phyloP scores from a whole-genome alignment of 2,113 vertebrate species.

The Rattus rattus region DNA sequence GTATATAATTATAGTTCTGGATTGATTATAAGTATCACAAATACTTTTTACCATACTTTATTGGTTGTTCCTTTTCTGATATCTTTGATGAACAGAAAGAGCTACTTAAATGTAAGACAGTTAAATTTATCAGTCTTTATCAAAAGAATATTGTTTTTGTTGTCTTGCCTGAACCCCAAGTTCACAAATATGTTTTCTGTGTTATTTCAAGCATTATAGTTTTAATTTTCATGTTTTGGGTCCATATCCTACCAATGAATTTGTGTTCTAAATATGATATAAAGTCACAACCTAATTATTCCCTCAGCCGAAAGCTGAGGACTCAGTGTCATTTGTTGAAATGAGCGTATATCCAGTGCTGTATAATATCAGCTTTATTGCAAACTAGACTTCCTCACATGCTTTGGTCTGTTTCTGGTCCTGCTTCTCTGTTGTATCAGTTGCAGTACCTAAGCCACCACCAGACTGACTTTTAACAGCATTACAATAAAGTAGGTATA shows the following conservation, averaged over 20 bases:
- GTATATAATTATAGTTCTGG: background rate
- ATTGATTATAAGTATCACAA: background rate
- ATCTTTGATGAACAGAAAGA: background rate
- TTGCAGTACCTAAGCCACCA: background rate
- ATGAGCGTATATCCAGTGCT: background rate
- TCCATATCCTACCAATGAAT: background rate
- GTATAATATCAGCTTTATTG: background rate
- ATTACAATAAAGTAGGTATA: background rate
- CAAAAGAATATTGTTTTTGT: background rate
- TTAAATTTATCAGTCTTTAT: background rate
- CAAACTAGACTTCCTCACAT: background rate
- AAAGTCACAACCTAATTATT: background rate
- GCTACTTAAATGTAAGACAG: conserved; percentile 10
- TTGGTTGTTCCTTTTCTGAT: background rate
- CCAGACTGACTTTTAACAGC: background rate
- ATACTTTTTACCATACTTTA: background rate
- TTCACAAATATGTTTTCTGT: background rate
- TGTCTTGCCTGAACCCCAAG: background rate
- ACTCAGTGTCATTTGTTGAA: background rate
- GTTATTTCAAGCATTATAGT: background rate
- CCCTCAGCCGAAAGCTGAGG: background rate
- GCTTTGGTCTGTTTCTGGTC: background rate
- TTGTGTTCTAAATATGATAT: conserved; percentile 16
- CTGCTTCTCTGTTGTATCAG: background rate
- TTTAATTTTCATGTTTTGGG: conserved; percentile 39